Conservation (phyloP, 2,888 invertebrate species). For the Teleiodes luculella region DNA sequence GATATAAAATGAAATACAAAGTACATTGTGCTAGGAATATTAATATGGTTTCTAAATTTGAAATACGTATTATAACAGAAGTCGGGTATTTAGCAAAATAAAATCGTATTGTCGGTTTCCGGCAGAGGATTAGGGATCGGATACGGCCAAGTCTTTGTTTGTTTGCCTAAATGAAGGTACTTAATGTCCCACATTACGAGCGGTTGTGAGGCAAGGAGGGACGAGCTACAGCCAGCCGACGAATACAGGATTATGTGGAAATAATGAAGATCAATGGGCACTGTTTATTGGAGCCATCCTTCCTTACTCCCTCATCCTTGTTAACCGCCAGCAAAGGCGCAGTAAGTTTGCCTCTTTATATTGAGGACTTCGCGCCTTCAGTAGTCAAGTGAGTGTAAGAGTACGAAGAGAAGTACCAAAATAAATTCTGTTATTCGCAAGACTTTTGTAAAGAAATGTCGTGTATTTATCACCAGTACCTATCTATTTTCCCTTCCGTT, state of each 20-base stretch:
- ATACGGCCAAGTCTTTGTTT: constrained; percentile 5
- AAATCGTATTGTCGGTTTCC: constrained; percentile 4
- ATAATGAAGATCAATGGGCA: constrained; percentile 13
- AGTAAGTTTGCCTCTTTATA: background rate
- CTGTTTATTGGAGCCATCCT: constrained; percentile 8
- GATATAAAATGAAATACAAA: background rate
- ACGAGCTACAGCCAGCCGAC: background rate
- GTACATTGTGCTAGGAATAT: background rate
- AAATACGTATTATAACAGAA: background rate
- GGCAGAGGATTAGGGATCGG: background rate
- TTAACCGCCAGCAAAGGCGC: background rate
- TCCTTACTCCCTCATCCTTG: background rate
- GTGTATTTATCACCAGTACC: too few species aligned
- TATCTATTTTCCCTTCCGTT: too few species aligned
- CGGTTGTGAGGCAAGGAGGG: constrained; percentile 1
- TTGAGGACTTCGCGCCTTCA: background rate
- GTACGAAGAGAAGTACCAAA: too few species aligned
- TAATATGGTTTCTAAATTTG: constrained; percentile 1
- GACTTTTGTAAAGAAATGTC: too few species aligned
- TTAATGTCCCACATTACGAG: constrained; percentile 11
- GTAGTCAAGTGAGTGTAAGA: too few species aligned
- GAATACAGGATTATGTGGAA: constrained; percentile 12
- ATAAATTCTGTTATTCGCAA: too few species aligned
- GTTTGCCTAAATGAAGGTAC: constrained; percentile 13
- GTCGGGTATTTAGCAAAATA: background rate